Evolutionary conservation across 2,113 vertebrate genomes (phyloP).

Genomic region (Bombycilla garrulus): DNA sequence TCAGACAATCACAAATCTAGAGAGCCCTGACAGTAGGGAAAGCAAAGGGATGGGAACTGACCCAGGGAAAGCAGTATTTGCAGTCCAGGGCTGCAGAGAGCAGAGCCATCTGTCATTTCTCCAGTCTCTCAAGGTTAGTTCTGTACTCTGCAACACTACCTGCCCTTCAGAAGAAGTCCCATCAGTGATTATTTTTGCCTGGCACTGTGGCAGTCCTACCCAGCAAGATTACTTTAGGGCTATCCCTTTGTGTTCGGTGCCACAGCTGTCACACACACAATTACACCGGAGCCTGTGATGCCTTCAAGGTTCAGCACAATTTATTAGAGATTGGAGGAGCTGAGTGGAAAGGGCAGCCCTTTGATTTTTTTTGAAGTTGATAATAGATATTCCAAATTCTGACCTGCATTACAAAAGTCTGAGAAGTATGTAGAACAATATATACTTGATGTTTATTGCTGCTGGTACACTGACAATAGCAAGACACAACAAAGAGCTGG

Average conservation of each 20-base stretch:
- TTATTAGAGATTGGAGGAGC: constrained; percentile 17
- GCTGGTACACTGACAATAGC: neutral
- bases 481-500: neutral
- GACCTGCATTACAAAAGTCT: neutral
- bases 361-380: neutral
- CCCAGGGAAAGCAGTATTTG: neutral
- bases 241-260: neutral
- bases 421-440: neutral
- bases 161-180: neutral
- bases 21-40: neutral
- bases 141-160: neutral
- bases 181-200: neutral
- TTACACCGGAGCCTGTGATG: neutral
- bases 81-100: neutral
- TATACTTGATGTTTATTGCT: neutral
- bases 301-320: constrained; percentile 19
- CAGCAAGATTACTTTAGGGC: neutral
- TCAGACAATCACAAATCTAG: neutral
- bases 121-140: neutral
- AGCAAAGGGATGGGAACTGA: neutral
- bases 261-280: neutral
- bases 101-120: neutral
- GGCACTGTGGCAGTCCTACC: neutral
- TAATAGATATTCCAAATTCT: neutral
- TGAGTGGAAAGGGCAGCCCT: constrained; percentile 4